Percentiles rank a stretch among this genome's conserved stretches.
These are phyloP conservation scores for Zaprionus kolodkinae DNA, from an alignment of 1,140 invertebrate genomes.

Conservation along the genomic window DNA sequence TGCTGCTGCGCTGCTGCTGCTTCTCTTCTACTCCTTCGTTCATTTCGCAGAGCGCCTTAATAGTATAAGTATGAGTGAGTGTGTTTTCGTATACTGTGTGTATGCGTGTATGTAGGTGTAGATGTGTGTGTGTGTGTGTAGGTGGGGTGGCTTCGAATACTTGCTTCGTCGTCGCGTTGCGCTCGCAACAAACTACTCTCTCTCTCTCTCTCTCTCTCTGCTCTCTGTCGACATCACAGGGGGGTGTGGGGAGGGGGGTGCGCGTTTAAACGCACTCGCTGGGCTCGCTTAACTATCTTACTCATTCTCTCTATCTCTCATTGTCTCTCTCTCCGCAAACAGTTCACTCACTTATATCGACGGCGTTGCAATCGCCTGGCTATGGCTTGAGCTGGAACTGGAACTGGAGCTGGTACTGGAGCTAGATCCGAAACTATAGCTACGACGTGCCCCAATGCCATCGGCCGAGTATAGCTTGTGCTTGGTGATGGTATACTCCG, in stretches of 20 bases:
- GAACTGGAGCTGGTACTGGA: constrained; percentile 26
- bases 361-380: constrained; percentile 72
- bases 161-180: constrained; percentile 78
- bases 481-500: constrained; percentile 92
- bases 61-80: constrained; percentile 63
- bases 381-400: constrained; percentile 52
- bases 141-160: constrained; percentile 82
- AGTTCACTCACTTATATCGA: constrained; percentile 58
- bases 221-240: constrained; percentile 62
- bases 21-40: not conserved
- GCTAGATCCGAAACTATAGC: constrained; percentile 71
- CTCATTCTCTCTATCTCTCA: constrained; percentile 31
- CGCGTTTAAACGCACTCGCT: constrained; percentile 47
- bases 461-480: constrained; percentile 90
- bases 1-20: too few species aligned
- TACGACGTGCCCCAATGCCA: constrained; percentile 62
- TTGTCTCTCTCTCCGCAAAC: constrained; percentile 32
- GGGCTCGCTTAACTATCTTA: constrained; percentile 41
- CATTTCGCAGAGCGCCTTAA: constrained; percentile 18
- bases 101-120: constrained; percentile 46
- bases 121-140: constrained; percentile 61
- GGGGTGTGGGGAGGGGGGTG: constrained; percentile 46
- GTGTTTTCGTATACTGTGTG: constrained; percentile 59
- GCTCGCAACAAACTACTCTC: constrained; percentile 71
- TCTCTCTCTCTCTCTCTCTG: too few species aligned